phyloP scores from a whole-genome alignment of 2,888 invertebrate species.

The Ophioninae sp. region DNA sequence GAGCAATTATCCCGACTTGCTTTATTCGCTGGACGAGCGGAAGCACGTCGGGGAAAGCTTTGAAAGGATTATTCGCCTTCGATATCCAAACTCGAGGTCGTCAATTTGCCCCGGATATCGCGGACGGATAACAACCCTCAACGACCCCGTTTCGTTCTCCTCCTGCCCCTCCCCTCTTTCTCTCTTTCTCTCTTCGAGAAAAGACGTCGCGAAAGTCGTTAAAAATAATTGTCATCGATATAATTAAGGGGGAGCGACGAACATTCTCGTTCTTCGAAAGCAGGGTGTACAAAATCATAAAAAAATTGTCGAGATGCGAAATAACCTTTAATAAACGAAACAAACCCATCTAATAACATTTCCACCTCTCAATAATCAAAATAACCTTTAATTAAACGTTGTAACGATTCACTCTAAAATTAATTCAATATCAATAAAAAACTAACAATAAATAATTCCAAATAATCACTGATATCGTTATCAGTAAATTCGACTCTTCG shows the following conservation, averaged over 20 bases:
- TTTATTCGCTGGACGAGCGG: neutral
- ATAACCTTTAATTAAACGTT: too few relatives aligned
- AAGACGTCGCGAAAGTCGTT: conserved; percentile 76
- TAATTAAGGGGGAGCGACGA: conserved; percentile 76
- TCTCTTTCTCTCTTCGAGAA: conserved; percentile 65
- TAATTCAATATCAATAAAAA: conserved; percentile 12
- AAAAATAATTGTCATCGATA: conserved; percentile 80
- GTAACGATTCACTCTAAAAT: neutral
- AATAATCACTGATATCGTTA: neutral
- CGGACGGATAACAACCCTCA: conserved; percentile 28
- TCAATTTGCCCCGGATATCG: conserved; percentile 37
- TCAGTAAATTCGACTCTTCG: too few relatives aligned
- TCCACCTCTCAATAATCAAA: too few relatives aligned
- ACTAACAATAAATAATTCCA: conserved; percentile 22
- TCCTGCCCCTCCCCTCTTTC: conserved; percentile 14
- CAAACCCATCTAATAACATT: too few relatives aligned
- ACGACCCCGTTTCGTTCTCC: neutral
- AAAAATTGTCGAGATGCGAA: too few relatives aligned
- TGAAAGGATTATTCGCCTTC: conserved; percentile 60
- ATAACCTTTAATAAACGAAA: too few relatives aligned
- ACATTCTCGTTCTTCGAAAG: conserved; percentile 41
- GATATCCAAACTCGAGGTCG: conserved; percentile 27
- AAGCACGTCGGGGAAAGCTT: conserved; percentile 34
- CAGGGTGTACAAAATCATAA: conserved; percentile 39
- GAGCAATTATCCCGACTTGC: neutral